Conservation (phyloP, 2,888 invertebrate genomes). For the Sarcophaga variegata region DNA sequence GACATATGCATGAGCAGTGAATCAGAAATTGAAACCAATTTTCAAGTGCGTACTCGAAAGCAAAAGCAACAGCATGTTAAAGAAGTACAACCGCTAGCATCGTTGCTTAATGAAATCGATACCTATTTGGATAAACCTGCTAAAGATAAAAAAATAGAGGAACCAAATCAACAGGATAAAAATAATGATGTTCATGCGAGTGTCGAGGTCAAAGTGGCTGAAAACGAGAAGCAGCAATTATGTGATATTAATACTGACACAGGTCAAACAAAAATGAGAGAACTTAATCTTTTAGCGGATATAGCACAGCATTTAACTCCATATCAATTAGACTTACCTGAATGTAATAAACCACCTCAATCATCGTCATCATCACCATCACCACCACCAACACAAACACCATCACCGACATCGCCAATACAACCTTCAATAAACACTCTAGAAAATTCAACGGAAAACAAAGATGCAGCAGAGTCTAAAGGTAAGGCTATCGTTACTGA, state of each 20-base stretch:
- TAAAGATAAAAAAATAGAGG: not conserved
- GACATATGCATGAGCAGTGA: constrained; percentile 46
- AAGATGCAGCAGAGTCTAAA: constrained; percentile 24
- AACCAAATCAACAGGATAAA: not conserved
- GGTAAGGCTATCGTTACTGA: constrained; percentile 52
- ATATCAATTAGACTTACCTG: constrained; percentile 55
- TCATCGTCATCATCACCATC: not conserved
- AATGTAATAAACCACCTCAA: constrained; percentile 21
- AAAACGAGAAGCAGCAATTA: constrained; percentile 16
- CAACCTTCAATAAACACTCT: not conserved
- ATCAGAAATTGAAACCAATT: constrained; percentile 43
- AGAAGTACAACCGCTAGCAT: constrained; percentile 31
- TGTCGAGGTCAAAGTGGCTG: not conserved
- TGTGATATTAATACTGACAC: constrained; percentile 34
- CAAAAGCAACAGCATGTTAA: constrained; percentile 27
- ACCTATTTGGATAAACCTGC: constrained; percentile 38
- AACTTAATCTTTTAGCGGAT: constrained; percentile 58
- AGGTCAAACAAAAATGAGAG: constrained; percentile 45
- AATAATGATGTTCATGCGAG: not conserved
- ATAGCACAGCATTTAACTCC: constrained; percentile 60
- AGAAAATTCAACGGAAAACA: not conserved
- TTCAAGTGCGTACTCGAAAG: constrained; percentile 34
- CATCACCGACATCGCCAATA: not conserved
- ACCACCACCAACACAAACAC: constrained; percentile 1
- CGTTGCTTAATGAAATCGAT: constrained; percentile 54